These are phyloP conservation scores for Noctua janthe DNA, from an alignment of 2,888 invertebrate species.

Conservation along the genomic window DNA sequence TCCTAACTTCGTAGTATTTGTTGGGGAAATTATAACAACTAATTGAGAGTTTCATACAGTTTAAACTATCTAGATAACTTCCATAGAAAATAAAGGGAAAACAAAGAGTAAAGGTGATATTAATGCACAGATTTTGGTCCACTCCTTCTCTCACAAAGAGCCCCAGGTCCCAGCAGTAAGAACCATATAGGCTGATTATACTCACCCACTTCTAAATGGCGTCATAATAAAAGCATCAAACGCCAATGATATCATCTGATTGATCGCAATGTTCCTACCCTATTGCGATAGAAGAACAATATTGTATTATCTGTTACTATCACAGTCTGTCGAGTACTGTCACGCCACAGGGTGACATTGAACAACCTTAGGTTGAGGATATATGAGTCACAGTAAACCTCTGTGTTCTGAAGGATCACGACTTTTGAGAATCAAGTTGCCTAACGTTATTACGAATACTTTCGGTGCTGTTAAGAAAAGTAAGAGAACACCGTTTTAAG, in stretches of 20 bases:
- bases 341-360: slow-evolving; percentile 44
- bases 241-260: neutral
- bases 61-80: too few relatives aligned
- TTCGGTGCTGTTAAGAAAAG: too few relatives aligned
- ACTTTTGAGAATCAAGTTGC: neutral
- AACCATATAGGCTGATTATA: too few relatives aligned
- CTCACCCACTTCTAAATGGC: neutral
- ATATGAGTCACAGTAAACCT: slow-evolving; percentile 2
- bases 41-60: too few relatives aligned
- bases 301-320: slow-evolving; percentile 4
- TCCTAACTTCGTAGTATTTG: too few relatives aligned
- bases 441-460: neutral
- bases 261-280: neutral
- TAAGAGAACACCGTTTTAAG: too few relatives aligned
- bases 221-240: neutral
- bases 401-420: neutral
- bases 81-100: too few relatives aligned
- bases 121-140: too few relatives aligned
- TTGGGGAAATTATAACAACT: too few relatives aligned
- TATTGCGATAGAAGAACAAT: slow-evolving; percentile 9
- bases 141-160: too few relatives aligned
- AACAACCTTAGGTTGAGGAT: slow-evolving; percentile 24
- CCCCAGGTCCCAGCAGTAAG: too few relatives aligned
- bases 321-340: slow-evolving; percentile 9
- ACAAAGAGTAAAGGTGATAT: too few relatives aligned